Conservation (phyloP, 2,888 invertebrate species). For the Lamellibrachia satsuma region DNA sequence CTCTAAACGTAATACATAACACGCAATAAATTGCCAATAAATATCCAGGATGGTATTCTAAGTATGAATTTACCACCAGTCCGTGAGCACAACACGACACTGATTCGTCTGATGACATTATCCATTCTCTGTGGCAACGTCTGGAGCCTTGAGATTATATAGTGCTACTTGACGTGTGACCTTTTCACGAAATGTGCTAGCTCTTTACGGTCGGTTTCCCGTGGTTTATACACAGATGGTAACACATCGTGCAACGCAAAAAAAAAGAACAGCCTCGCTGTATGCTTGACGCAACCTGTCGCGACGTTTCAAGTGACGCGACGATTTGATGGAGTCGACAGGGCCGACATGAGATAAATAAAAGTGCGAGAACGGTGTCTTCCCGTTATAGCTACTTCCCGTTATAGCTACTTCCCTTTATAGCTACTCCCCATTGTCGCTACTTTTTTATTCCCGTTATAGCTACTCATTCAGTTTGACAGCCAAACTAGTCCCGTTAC, state of each 20-base stretch:
- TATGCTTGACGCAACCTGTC: background rate
- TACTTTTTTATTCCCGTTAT: no score
- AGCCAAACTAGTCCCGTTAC: no score
- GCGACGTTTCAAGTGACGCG: background rate
- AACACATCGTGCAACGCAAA: background rate
- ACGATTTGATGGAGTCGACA: no score
- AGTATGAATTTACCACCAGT: background rate
- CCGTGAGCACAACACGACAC: background rate
- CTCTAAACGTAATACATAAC: background rate
- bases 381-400: no score
- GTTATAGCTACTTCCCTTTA: no score
- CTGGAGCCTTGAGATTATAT: background rate
- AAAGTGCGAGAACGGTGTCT: no score
- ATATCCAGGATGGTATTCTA: background rate
- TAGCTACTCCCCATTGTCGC: no score
- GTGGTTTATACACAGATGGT: background rate
- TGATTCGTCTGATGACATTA: background rate
- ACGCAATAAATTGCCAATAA: background rate
- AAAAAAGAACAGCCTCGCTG: background rate
- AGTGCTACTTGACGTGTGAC: background rate
- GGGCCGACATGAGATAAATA: no score
- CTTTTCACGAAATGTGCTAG: background rate
- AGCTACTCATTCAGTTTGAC: no score
- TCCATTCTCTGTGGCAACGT: background rate
- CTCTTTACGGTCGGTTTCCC: background rate